Evolutionary conservation across 2,113 vertebrate genomes (phyloP).

Genomic region (Dasyprocta punctata): DNA sequence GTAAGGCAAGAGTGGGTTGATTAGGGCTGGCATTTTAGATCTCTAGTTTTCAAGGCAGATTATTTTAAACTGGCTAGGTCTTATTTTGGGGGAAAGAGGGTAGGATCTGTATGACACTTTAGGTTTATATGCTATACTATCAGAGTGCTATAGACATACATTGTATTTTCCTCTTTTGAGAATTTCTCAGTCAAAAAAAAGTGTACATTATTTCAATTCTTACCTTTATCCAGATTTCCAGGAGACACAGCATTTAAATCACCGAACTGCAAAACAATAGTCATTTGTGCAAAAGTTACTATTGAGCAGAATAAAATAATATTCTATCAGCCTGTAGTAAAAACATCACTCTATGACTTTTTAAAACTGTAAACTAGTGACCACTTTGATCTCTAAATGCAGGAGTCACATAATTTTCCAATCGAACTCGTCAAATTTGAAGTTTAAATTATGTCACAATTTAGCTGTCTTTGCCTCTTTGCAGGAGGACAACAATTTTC

Average conservation of each 20-base stretch:
- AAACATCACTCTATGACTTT: conserved; percentile 25
- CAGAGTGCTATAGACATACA: background rate
- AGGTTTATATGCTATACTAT: background rate
- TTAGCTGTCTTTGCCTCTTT: conserved; percentile 65
- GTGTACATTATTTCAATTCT: conserved; percentile 55
- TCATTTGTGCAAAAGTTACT: conserved; percentile 72
- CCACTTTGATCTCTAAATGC: conserved; percentile 64
- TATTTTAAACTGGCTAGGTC: background rate
- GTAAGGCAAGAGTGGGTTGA: background rate
- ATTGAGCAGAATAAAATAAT: conserved; percentile 66
- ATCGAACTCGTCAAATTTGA: conserved; percentile 58
- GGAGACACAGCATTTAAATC: conserved; percentile 90
- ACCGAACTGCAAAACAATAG: conserved; percentile 88
- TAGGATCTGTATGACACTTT: background rate
- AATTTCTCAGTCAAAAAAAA: conserved; percentile 10
- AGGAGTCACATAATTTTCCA: conserved; percentile 58
- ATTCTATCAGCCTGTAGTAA: conserved; percentile 33
- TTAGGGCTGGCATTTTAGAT: background rate
- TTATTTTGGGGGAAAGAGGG: background rate
- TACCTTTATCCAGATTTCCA: conserved; percentile 93
- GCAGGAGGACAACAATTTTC: conserved; percentile 56
- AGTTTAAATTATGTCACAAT: conserved; percentile 67
- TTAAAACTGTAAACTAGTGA: conserved; percentile 54
- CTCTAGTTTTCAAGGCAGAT: background rate
- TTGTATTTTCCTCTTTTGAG: background rate